Percentiles rank a stretch among this genome's conserved stretches.
These are phyloP conservation scores for Clarias platycephalus DNA, from an alignment of 2,797 vertebrate species.

Conservation along the genomic window DNA sequence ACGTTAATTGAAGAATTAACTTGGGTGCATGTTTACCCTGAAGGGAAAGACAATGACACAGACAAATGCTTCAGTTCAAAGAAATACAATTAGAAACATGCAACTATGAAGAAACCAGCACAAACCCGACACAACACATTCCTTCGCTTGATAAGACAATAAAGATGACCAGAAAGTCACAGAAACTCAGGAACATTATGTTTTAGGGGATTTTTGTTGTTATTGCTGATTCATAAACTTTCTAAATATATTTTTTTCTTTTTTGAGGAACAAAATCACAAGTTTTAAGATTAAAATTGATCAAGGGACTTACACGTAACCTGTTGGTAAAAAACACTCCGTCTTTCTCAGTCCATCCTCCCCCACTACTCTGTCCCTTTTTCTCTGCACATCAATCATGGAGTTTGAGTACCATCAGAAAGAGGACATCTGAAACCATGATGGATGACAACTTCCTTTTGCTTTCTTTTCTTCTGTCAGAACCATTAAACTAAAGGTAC, in stretches of 20 bases:
- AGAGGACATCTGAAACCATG: constrained; percentile 78
- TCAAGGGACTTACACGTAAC: background rate
- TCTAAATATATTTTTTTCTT: background rate
- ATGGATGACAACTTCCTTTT: constrained; percentile 79
- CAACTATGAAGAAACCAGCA: constrained; percentile 48
- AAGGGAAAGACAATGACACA: constrained; percentile 50
- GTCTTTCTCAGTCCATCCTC: constrained; percentile 14
- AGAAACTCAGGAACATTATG: background rate
- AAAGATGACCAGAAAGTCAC: background rate
- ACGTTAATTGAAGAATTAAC: constrained; percentile 76
- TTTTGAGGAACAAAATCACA: background rate
- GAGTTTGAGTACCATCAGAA: constrained; percentile 71
- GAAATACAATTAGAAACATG: constrained; percentile 52
- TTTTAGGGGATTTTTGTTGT: background rate
- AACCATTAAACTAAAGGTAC: constrained; percentile 76
- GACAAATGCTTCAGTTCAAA: constrained; percentile 65
- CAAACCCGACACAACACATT: constrained; percentile 37
- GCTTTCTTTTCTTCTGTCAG: constrained; percentile 74
- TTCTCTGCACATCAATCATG: constrained; percentile 70
- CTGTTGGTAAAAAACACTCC: constrained; percentile 24
- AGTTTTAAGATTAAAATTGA: background rate
- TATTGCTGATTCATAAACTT: background rate
- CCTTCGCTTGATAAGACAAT: background rate
- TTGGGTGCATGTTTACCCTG: constrained; percentile 64
- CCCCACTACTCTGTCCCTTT: constrained; percentile 29